These are phyloP conservation scores for Amphilophus citrinellus DNA, from an alignment of 2,113 vertebrate genomes.

Conservation along the genomic window DNA sequence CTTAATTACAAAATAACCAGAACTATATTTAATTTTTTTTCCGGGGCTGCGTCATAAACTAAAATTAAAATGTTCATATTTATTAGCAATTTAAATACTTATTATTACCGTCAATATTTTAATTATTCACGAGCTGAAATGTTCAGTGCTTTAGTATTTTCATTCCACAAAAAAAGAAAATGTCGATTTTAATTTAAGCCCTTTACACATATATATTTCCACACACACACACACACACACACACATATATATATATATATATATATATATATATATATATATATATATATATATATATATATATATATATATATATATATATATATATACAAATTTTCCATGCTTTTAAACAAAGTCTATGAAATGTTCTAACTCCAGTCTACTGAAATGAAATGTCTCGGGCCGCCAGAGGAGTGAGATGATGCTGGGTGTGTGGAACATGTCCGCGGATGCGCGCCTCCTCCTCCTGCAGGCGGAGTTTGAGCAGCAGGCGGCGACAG, in stretches of 20 bases:
- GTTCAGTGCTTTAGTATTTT: not conserved
- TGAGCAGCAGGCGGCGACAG: conserved; percentile 82
- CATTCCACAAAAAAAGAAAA: not conserved
- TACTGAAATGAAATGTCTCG: not conserved
- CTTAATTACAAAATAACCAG: not conserved
- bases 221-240: no score
- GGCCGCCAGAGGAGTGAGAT: not conserved
- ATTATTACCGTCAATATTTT: not conserved
- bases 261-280: not conserved
- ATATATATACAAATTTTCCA: not conserved
- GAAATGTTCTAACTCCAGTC: not conserved
- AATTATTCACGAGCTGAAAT: not conserved
- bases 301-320: not conserved
- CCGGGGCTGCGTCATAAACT: not conserved
- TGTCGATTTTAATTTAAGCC: not conserved
- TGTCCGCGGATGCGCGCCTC: not conserved
- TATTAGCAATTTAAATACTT: not conserved
- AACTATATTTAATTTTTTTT: not conserved
- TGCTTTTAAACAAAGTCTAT: not conserved
- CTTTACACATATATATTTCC: fast-evolving
- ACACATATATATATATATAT: not conserved
- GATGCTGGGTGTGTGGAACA: not conserved
- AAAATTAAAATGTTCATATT: not conserved
- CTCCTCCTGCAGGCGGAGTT: not conserved
- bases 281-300: not conserved